Evolutionary conservation across 2,113 vertebrate species (phyloP).

Genomic region (Ictalurus furcatus): DNA sequence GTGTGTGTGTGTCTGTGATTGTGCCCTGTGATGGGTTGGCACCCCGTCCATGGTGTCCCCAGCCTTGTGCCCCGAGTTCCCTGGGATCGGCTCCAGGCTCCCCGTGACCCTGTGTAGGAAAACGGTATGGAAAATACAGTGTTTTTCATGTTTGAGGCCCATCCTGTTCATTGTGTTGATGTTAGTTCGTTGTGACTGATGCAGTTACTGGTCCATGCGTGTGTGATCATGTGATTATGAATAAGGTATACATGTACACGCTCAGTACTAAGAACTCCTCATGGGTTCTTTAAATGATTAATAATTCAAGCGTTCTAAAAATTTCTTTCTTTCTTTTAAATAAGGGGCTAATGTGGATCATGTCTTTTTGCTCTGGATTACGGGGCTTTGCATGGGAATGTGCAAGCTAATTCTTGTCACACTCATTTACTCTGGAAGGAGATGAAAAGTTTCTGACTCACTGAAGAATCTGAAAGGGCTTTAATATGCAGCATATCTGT

Average conservation of each 20-base stretch:
- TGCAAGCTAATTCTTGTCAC: neutral
- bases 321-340: neutral
- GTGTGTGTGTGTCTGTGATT: too few species aligned
- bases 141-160: neutral
- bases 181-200: neutral
- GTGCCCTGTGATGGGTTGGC: too few species aligned
- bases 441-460: slow-evolving; percentile 23
- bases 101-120: too few species aligned
- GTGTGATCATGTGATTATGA: neutral
- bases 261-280: neutral
- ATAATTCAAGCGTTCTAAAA: neutral
- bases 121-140: too few species aligned
- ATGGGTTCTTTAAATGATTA: neutral
- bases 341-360: neutral
- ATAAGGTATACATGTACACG: neutral
- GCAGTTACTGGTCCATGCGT: neutral
- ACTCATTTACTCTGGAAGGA: neutral
- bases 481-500: slow-evolving; percentile 4
- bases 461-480: neutral
- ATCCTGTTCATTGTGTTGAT: neutral
- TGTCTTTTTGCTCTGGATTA: neutral
- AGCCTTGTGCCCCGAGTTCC: too few species aligned
- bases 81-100: too few species aligned
- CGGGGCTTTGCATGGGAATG: neutral
- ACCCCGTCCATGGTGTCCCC: too few species aligned